These are phyloP conservation scores for Punctoribates punctum DNA, from an alignment of 2,888 invertebrate species.

Conservation along the genomic window DNA sequence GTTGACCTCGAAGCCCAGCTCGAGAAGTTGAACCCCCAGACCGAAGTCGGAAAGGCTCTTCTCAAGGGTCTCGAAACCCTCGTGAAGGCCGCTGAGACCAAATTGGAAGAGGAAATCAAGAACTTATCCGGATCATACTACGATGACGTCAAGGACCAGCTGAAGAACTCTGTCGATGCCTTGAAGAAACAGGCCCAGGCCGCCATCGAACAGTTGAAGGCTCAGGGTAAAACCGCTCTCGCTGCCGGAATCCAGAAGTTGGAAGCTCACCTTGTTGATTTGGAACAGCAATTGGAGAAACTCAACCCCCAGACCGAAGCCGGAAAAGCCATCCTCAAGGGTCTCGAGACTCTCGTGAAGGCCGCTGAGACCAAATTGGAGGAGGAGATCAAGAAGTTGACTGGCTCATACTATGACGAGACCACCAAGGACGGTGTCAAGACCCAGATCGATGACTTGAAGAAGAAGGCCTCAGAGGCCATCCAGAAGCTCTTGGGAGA, in stretches of 20 bases:
- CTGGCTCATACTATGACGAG: not conserved
- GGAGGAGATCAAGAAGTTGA: not conserved
- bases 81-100: constrained; percentile 13
- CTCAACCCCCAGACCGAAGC: not conserved
- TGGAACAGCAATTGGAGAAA: not conserved
- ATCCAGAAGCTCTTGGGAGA: not conserved
- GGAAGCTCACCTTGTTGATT: not conserved
- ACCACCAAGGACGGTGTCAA: too few relatives aligned
- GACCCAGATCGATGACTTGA: too few relatives aligned
- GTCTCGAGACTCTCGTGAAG: not conserved
- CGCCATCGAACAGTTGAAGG: not conserved
- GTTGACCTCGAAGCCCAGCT: not conserved
- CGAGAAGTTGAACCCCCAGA: not conserved
- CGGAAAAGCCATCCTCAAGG: not conserved
- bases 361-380: not conserved
- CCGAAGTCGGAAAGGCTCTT: not conserved
- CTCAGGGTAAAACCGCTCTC: not conserved
- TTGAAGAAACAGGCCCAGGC: not conserved
- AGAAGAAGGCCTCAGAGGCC: too few relatives aligned
- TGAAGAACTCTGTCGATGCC: not conserved
- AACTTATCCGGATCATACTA: not conserved
- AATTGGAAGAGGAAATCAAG: constrained; percentile 25
- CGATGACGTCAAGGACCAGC: not conserved
- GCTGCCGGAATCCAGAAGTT: not conserved
- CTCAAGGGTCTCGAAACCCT: not conserved